Evolutionary conservation across 2,888 invertebrate species (phyloP).

Genomic region (Dasypolia templi): DNA sequence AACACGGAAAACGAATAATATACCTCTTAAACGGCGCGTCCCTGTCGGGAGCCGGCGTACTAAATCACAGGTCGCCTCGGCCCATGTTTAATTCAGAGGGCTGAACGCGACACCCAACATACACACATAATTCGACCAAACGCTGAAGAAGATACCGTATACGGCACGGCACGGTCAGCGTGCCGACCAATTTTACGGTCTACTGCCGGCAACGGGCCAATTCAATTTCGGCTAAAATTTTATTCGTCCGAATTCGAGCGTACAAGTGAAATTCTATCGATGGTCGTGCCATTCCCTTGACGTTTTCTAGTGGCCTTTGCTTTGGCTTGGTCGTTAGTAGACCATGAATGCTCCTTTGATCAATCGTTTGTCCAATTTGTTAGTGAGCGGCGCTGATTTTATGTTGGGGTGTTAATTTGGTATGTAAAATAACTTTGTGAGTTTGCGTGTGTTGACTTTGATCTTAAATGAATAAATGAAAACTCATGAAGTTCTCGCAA

Average conservation of each 20-base stretch:
- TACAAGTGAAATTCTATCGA: constrained; percentile 86
- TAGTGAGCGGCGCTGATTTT: constrained; percentile 44
- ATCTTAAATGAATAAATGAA: constrained; percentile 15
- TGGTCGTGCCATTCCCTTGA: constrained; percentile 78
- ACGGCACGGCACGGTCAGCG: constrained; percentile 79
- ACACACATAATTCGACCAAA: constrained; percentile 81
- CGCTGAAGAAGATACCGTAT: constrained; percentile 83
- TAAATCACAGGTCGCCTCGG: constrained; percentile 86
- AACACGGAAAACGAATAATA: constrained; percentile 78
- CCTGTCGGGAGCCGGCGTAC: constrained; percentile 78
- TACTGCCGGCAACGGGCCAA: constrained; percentile 84
- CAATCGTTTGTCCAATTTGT: constrained; percentile 57
- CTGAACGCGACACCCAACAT: constrained; percentile 82
- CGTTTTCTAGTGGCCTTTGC: constrained; percentile 78
- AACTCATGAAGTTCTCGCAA: neutral
- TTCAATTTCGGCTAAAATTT: constrained; percentile 90
- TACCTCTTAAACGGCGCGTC: constrained; percentile 80
- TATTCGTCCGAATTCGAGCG: constrained; percentile 86
- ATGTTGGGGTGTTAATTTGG: constrained; percentile 53
- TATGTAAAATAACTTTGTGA: constrained; percentile 34
- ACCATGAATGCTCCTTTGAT: constrained; percentile 67
- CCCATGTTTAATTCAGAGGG: constrained; percentile 88
- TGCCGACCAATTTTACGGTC: constrained; percentile 88
- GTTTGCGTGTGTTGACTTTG: constrained; percentile 9
- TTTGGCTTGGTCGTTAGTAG: constrained; percentile 72